Conservation (phyloP, 2,888 invertebrate genomes). For the Aelia acuminata region DNA sequence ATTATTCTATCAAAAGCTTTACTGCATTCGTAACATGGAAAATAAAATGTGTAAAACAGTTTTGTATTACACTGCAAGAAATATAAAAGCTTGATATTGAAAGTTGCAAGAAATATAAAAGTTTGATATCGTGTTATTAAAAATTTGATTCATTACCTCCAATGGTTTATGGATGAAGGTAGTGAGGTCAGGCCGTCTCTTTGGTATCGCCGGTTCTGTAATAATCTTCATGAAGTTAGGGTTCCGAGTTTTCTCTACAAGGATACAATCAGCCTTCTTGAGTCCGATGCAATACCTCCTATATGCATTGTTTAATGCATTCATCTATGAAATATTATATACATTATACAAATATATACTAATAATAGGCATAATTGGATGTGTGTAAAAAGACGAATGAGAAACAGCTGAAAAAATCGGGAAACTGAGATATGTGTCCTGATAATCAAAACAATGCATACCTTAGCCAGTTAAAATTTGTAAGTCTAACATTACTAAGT, state of each 20-base stretch:
- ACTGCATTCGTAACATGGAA: too few relatives aligned
- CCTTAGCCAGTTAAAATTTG: too few relatives aligned
- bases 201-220: slow-evolving; percentile 84
- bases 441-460: background rate
- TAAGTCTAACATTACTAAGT: too few relatives aligned
- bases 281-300: slow-evolving; percentile 87
- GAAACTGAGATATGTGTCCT: background rate
- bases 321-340: slow-evolving; percentile 70
- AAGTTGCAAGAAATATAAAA: too few relatives aligned
- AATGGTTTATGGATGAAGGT: slow-evolving; percentile 87
- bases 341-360: slow-evolving; percentile 32
- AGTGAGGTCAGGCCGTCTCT: slow-evolving; percentile 86
- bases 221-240: slow-evolving; percentile 86
- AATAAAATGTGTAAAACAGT: too few relatives aligned
- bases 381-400: background rate
- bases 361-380: background rate
- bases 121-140: too few relatives aligned
- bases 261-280: slow-evolving; percentile 87
- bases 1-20: too few relatives aligned
- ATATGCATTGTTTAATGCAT: slow-evolving; percentile 82
- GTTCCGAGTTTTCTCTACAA: slow-evolving; percentile 77
- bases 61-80: too few relatives aligned
- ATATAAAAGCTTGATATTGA: too few relatives aligned
- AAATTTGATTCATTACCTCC: slow-evolving; percentile 71
- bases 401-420: background rate